phyloP scores from a whole-genome alignment of 2,113 vertebrate species.

The Oostethus manadensis region DNA sequence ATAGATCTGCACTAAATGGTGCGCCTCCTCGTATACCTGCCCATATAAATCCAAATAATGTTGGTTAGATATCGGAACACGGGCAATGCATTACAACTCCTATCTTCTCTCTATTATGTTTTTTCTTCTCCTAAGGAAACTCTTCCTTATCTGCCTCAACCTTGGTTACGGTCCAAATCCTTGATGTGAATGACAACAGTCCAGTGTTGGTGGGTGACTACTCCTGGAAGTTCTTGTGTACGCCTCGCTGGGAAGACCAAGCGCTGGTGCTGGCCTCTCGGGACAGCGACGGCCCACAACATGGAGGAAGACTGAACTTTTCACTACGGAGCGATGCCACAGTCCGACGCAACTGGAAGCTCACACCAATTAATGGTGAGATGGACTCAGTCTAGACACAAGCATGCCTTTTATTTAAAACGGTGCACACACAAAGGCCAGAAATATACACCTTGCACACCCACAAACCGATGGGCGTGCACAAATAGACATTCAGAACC shows the following conservation, averaged over 20 bases:
- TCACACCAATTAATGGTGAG: slow-evolving; percentile 77
- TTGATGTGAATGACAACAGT: slow-evolving; percentile 76
- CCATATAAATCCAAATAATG: neutral
- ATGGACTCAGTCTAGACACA: neutral
- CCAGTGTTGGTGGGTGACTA: slow-evolving; percentile 75
- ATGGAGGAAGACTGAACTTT: slow-evolving; percentile 73
- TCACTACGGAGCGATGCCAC: slow-evolving; percentile 73
- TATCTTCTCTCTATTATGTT: neutral
- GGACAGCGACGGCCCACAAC: slow-evolving; percentile 65
- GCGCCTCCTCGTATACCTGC: too few relatives aligned
- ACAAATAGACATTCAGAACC: neutral
- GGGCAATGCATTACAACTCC: too few relatives aligned
- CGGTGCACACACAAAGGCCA: neutral
- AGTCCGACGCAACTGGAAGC: slow-evolving; percentile 75
- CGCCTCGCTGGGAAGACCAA: slow-evolving; percentile 75
- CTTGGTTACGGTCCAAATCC: slow-evolving; percentile 73
- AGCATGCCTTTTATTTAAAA: neutral
- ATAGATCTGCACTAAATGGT: too few relatives aligned
- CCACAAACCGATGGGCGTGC: neutral
- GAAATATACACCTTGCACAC: neutral
- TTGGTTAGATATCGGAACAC: neutral
- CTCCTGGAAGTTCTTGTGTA: slow-evolving; percentile 79
- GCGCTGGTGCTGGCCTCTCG: slow-evolving; percentile 73
- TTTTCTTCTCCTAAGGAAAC: slow-evolving; percentile 58
- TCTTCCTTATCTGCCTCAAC: slow-evolving; percentile 71